Evolutionary conservation across 2,888 invertebrate species (phyloP).

Genomic region (Argynnis bischoffii): DNA sequence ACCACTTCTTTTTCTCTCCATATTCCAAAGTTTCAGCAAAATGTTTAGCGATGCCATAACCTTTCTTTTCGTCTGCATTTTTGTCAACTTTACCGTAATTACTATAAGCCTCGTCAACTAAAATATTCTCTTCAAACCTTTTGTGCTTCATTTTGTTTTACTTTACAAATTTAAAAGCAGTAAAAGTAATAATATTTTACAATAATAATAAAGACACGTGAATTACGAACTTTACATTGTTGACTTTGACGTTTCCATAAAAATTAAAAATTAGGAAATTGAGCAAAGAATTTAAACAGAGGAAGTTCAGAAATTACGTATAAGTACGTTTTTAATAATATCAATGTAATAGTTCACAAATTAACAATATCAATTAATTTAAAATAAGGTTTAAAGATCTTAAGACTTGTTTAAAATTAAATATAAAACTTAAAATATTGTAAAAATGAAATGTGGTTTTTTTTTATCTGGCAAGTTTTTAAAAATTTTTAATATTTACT

Average conservation of each 20-base stretch:
- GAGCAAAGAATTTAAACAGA: not conserved
- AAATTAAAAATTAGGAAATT: not conserved
- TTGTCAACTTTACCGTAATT: conserved; percentile 69
- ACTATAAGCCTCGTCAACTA: conserved; percentile 75
- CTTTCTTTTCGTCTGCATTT: conserved; percentile 74
- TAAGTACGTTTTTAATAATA: no score
- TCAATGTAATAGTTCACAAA: no score
- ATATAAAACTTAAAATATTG: no score
- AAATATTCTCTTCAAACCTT: conserved; percentile 77
- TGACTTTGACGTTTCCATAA: conserved; percentile 10
- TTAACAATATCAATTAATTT: no score
- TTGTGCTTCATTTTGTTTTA: conserved; percentile 70
- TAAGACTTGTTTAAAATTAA: no score
- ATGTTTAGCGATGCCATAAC: conserved; percentile 72
- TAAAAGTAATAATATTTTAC: conserved; percentile 17
- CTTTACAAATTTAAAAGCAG: conserved; percentile 2
- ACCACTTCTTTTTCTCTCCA: conserved; percentile 84
- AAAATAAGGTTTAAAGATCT: no score
- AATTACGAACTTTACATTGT: conserved; percentile 18
- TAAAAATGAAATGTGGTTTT: no score
- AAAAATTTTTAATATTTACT: no score
- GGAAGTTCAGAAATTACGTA: no score
- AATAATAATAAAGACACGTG: conserved; percentile 41
- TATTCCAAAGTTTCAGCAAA: conserved; percentile 77
- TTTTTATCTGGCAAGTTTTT: no score